Evolutionary conservation across 92 coral and sea anemone species (phyloP).

Genomic region (Phenganax stokvisi): DNA sequence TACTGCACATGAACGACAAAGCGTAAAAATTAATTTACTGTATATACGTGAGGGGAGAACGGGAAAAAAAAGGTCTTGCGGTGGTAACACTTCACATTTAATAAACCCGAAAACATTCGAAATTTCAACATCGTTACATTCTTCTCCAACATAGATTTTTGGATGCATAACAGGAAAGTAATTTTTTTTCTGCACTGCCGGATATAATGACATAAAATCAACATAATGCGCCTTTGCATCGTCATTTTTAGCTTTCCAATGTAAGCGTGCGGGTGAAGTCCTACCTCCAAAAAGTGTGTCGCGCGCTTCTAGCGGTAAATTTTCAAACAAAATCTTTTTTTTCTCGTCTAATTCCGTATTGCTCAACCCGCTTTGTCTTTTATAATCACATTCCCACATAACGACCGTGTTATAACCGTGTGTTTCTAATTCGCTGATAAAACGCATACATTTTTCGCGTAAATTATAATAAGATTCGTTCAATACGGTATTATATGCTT

Average conservation of each 20-base stretch:
- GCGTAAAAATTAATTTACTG: neutral
- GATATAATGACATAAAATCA: slow-evolving; percentile 1
- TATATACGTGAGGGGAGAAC: slow-evolving; percentile 7
- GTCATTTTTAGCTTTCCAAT: neutral
- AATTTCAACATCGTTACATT: slow-evolving; percentile 4
- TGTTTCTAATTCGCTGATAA: slow-evolving; percentile 4
- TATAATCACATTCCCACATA: slow-evolving; percentile 24
- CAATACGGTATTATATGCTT: neutral
- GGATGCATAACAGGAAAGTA: neutral
- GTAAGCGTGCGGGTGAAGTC: slow-evolving; percentile 5
- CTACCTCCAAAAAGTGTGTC: neutral
- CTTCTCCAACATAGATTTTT: neutral
- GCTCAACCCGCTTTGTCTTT: neutral
- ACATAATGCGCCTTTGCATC: slow-evolving; percentile 18
- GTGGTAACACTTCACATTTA: neutral
- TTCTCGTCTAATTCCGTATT: neutral
- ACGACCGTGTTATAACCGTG: slow-evolving; percentile 4
- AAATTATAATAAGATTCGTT: slow-evolving; percentile 5
- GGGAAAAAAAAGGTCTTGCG: slow-evolving; percentile 9
- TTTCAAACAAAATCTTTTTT: slow-evolving; percentile 1
- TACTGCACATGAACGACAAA: neutral
- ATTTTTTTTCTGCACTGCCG: slow-evolving; percentile 8
- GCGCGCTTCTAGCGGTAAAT: slow-evolving; percentile 11
- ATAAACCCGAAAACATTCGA: neutral
- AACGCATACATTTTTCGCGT: neutral